Evolutionary conservation across 2,113 vertebrate genomes (phyloP), one percentile per base, ranked within the genome.

Genomic region (Oostethus manadensis): DNA sequence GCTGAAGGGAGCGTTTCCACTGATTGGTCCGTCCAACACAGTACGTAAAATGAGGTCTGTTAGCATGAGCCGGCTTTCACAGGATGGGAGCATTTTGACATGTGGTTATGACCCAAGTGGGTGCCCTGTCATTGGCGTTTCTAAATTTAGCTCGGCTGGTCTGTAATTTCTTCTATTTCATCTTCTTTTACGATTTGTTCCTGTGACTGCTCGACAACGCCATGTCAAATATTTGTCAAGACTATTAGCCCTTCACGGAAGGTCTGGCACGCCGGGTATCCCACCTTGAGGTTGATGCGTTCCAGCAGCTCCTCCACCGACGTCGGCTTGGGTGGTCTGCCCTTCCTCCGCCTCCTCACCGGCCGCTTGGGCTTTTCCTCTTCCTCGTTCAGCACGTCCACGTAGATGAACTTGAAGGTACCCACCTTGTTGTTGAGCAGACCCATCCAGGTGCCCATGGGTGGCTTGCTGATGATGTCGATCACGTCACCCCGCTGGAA

Each of bases 381-480:
- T 33, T 97, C 93, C 55, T 98, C 95, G 1, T 77, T 92, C 58
- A 99, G 87, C 58, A 99, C 94, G 0, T 99, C 96, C 88, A 99
- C 94, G 1, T 99, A 99, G 84, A 99, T 98, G 83, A 99, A 99
- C 79, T 99, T 99, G 88, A 99, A 99, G 0, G 97, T 99, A 66
- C 97, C 97, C 15, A 99, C 97, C 76, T 99, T 99, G 86, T 99
- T 99, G 87, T 97, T 96, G 68, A 99, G 64, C 48, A 99, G 87
- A 10, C 97, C 97, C 96, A 99, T 99, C 97, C 97, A 99, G 1
- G 97, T 99, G 10, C 96, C 96, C 94, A 99, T 98, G n/a, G 97
- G 97, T 0, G 97, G 96, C 70, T 99, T 99, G 82, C 96, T 99
- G 86, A 99, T 99, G 71, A 99, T 98, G 66, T 99, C 96, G 4